phyloP scores from a whole-genome alignment of 2,113 vertebrate genomes.

The Strix aluco region DNA sequence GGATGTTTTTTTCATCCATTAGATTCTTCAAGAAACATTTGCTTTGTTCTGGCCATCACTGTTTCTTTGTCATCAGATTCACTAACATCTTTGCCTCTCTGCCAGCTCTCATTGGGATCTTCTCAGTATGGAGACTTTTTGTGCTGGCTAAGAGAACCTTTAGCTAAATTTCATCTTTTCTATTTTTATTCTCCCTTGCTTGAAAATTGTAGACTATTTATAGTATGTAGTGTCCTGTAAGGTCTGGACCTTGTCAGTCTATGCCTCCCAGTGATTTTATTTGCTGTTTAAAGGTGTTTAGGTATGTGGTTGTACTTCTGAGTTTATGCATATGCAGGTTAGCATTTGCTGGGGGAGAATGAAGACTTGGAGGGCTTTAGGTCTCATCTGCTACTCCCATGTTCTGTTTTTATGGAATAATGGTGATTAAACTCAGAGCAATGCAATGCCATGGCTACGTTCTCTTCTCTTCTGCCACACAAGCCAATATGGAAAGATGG shows the following conservation, averaged over 20 bases:
- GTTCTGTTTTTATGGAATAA: not conserved
- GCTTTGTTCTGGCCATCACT: not conserved
- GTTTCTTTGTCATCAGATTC: not conserved
- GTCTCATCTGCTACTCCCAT: not conserved
- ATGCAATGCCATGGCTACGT: not conserved
- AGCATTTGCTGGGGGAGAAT: accelerated
- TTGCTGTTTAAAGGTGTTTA: not conserved
- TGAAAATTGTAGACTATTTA: not conserved
- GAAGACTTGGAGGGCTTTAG: not conserved
- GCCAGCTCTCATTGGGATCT: not conserved
- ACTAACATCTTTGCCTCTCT: not conserved
- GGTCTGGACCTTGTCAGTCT: not conserved
- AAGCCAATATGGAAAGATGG: not conserved
- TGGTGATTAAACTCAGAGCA: not conserved
- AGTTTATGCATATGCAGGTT: not conserved
- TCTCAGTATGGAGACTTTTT: not conserved
- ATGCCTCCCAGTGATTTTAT: not conserved
- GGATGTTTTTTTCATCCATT: not conserved
- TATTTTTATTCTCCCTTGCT: not conserved
- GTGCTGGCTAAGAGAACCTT: not conserved
- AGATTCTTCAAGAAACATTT: not conserved
- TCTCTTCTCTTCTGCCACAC: not conserved
- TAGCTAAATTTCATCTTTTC: not conserved
- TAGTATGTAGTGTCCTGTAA: not conserved
- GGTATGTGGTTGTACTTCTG: not conserved